These are phyloP conservation scores for Channa striata DNA, from an alignment of 2,797 vertebrate genomes.

Conservation along the genomic window DNA sequence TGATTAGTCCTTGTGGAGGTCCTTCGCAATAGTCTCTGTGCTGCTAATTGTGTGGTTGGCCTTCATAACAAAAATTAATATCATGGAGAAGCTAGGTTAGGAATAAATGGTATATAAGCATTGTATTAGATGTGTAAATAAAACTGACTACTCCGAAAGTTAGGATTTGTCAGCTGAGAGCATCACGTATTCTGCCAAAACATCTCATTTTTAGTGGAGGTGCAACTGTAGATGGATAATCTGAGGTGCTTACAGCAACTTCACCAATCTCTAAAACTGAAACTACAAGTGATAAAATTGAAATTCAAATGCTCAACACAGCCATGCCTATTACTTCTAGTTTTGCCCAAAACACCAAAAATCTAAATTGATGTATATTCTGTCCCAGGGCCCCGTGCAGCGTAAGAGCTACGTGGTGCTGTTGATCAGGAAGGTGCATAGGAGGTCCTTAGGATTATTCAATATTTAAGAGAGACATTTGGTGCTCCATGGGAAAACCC, in stretches of 20 bases:
- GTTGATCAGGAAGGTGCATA: slow-evolving; percentile 74
- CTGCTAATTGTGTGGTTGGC: slow-evolving; percentile 69
- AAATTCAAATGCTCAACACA: slow-evolving; percentile 41
- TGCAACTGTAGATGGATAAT: no score
- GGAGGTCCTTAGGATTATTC: slow-evolving; percentile 73
- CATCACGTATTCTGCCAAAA: neutral
- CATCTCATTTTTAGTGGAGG: no score
- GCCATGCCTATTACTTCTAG: slow-evolving; percentile 48
- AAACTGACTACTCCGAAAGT: slow-evolving; percentile 5
- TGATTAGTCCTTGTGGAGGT: slow-evolving; percentile 69
- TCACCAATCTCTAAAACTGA: no score
- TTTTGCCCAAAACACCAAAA: slow-evolving; percentile 45
- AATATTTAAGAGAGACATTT: slow-evolving; percentile 85
- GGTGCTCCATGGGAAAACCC: slow-evolving; percentile 69
- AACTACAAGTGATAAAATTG: no score
- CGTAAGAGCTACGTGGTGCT: slow-evolving; percentile 56
- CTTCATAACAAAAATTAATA: slow-evolving; percentile 73
- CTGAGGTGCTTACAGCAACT: no score
- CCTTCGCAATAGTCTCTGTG: slow-evolving; percentile 55
- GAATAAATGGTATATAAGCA: slow-evolving; percentile 52
- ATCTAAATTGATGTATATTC: slow-evolving; percentile 62
- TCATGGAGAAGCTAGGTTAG: slow-evolving; percentile 50
- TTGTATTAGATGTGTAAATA: no score
- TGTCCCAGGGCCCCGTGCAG: slow-evolving; percentile 44
- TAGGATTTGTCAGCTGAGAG: slow-evolving; percentile 2